Evolutionary conservation across 2,113 vertebrate genomes (phyloP).

Genomic region (Oophaga pumilio): DNA sequence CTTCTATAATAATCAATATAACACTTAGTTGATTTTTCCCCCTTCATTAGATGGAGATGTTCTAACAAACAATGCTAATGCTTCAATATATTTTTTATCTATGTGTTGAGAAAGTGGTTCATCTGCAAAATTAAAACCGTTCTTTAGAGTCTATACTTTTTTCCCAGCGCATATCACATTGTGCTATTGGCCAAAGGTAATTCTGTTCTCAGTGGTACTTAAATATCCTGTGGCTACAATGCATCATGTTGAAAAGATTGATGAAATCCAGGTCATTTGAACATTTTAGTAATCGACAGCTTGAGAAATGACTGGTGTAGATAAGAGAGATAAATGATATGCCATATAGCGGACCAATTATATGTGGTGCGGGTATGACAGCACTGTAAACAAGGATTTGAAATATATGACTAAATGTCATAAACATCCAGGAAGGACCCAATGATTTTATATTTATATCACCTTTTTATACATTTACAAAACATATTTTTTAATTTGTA

Average conservation of each 20-base stretch:
- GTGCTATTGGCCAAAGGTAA: constrained; percentile 43
- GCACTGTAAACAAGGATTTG: constrained; percentile 38
- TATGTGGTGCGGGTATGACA: constrained; percentile 47
- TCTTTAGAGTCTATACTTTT: constrained; percentile 8
- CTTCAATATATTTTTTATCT: not conserved
- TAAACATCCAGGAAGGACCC: not conserved
- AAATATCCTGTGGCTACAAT: constrained; percentile 50
- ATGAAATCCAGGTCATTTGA: constrained; percentile 42
- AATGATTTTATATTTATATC: not conserved
- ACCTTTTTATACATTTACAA: not conserved
- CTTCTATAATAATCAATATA: not conserved
- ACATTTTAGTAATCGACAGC: constrained; percentile 53
- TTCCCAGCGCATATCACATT: not conserved
- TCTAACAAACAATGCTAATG: not conserved
- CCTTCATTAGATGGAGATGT: not conserved
- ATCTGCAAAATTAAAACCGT: constrained; percentile 9
- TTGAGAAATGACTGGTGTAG: constrained; percentile 51
- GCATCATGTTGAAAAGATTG: constrained; percentile 47
- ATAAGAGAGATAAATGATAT: constrained; percentile 55
- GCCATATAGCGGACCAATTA: constrained; percentile 50
- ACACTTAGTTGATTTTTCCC: not conserved
- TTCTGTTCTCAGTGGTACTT: constrained; percentile 42
- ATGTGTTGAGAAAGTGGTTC: not conserved
- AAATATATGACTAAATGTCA: constrained; percentile 33
- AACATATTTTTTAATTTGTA: not conserved